Evolutionary conservation across 2,888 invertebrate species (phyloP), one percentile per base, ranked within the genome.

Genomic region (Phlogophora meticulosa): DNA sequence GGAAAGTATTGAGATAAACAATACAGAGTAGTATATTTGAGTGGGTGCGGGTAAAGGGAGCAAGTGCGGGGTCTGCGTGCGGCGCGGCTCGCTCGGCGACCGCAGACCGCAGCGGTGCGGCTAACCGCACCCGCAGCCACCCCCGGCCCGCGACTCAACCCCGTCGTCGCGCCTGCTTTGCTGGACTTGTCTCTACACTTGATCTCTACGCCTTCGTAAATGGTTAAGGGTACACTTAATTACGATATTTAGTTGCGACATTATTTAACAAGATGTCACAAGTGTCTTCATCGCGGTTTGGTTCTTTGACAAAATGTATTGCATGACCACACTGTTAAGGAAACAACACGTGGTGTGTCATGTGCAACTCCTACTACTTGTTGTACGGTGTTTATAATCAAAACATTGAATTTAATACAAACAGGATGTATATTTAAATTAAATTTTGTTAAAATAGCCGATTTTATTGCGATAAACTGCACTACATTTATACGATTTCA

Each of bases 161-260:
- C 85, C 82, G 46, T 57, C 36, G 10, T 22, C 84, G 75, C 17
- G 46, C 78, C 49, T 80, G 80, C 76, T 87, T 85, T 87, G 81
- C 87, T 83, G 85, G 86, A 89, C 90, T 82, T 87, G 85, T 85
- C 86, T 82, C 84, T 82, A 83, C 81, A 78, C 78, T 72, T 85
- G 82, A 84, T 85, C 81, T 80, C 76, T 76, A 79, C 75, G 78
- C 80, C 80, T 75, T 77, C 74, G 74, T 76, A 78, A 82, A 78
- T 76, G 79, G 65, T 80, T 76, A 79, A 76, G 57, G 69, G 76
- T 71, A 78, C 81, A 78, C 72, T 40, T 68, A 71, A 87, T 87
- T 86, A 80, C 78, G 84, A 83, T 71, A 78, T 69, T 67, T 65
- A 67, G 52, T 49, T 48, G 22, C 28, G 10, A 43, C 45, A 51